A percentile compares a stretch with the other conserved stretches of the same genome.
Evolutionary conservation across 2,888 invertebrate genomes (phyloP).

Genomic region (Ctenicera cuprea): DNA sequence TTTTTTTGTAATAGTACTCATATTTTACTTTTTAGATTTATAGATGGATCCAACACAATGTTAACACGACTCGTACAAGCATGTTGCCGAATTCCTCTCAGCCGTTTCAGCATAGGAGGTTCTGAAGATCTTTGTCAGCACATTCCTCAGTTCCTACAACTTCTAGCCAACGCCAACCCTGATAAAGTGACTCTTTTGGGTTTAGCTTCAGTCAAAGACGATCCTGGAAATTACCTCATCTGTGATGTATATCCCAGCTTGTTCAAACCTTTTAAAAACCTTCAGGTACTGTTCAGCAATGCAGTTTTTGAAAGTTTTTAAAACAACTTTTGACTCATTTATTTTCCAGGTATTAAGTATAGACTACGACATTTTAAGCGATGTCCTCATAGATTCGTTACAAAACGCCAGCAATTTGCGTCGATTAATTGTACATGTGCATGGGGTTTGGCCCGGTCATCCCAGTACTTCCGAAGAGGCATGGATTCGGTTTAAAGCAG

Average conservation of each 20-base stretch:
- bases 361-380: constrained; percentile 76
- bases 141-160: constrained; percentile 64
- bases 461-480: constrained; percentile 78
- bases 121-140: constrained; percentile 68
- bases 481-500: constrained; percentile 77
- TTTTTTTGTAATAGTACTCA: too few species aligned
- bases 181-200: constrained; percentile 78
- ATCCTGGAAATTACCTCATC: constrained; percentile 80
- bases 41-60: constrained; percentile 39
- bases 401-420: constrained; percentile 71
- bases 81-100: constrained; percentile 63
- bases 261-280: constrained; percentile 77
- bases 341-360: constrained; percentile 73
- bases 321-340: constrained; percentile 62
- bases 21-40: constrained; percentile 27
- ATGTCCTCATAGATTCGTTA: constrained; percentile 71
- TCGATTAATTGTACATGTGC: constrained; percentile 81
- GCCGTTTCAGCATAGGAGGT: constrained; percentile 69
- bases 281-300: constrained; percentile 72
- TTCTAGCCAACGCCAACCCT: constrained; percentile 70
- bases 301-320: too few species aligned
- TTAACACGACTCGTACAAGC: constrained; percentile 51
- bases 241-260: constrained; percentile 75
- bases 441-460: constrained; percentile 79
- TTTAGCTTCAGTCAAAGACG: constrained; percentile 83